A percentile compares a stretch with the other conserved stretches of the same genome.
These are phyloP conservation scores for Cerastis rubricosa DNA, from an alignment of 2,888 invertebrate genomes.

Conservation along the genomic window DNA sequence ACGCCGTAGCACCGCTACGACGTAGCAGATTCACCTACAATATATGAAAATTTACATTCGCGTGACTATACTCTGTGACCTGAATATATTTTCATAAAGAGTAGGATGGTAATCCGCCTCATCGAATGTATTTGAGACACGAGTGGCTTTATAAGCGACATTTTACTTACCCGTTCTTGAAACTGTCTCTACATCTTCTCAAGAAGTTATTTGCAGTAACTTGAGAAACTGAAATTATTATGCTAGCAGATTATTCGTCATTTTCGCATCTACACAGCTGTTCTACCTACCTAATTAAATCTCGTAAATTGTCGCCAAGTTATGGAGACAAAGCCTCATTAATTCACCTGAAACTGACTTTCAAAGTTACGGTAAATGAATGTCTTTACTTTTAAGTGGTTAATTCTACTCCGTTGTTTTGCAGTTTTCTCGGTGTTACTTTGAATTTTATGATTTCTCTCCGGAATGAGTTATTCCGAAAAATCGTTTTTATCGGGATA, in stretches of 20 bases:
- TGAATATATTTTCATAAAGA: slow-evolving; percentile 44
- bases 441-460: slow-evolving; percentile 6
- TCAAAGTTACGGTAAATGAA: slow-evolving; percentile 50
- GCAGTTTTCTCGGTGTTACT: slow-evolving; percentile 17
- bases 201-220: slow-evolving; percentile 70
- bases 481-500: slow-evolving; percentile 13
- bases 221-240: slow-evolving; percentile 56
- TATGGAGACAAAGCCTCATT: slow-evolving; percentile 47
- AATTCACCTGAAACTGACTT: slow-evolving; percentile 54
- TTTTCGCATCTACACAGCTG: slow-evolving; percentile 33
- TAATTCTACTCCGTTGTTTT: slow-evolving; percentile 40
- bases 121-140: slow-evolving; percentile 22
- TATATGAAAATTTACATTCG: slow-evolving; percentile 36
- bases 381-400: slow-evolving; percentile 39
- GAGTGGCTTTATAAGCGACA: slow-evolving; percentile 40
- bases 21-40: slow-evolving; percentile 38
- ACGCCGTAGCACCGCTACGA: slow-evolving; percentile 57
- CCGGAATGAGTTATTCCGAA: neutral
- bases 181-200: slow-evolving; percentile 69
- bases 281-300: slow-evolving; percentile 46
- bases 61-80: slow-evolving; percentile 26
- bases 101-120: slow-evolving; percentile 7
- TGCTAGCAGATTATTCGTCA: slow-evolving; percentile 63
- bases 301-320: slow-evolving; percentile 43
- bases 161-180: slow-evolving; percentile 43